Evolutionary conservation across 2,797 vertebrate genomes (phyloP), one percentile per base, ranked within the genome.

Genomic region (Melanotaenia parkinsoni): DNA sequence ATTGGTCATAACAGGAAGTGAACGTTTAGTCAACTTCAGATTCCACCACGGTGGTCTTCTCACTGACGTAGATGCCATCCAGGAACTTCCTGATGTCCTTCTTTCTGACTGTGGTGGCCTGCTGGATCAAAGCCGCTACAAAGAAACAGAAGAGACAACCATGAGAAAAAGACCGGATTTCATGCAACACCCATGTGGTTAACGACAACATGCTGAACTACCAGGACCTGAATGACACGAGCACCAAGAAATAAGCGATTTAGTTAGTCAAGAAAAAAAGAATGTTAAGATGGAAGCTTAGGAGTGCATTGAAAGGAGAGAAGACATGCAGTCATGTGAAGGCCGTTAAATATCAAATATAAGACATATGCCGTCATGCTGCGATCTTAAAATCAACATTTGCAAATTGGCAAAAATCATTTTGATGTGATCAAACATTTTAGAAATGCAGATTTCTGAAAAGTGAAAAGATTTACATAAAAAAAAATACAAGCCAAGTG

Each of bases 91-190:
- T 93, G 94, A 98, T 98, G 95, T 98, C 97, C 91, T 99, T 97
- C 85, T 98, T 98, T 95, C 96, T 96, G 74, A 98, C 97, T 63
- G 96, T 97, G 66, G 97, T 98, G 76, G 96, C 96, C 91, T 97
- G 97, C 86, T 98, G 97, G 91, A 98, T 97, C 88, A 97, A 93
- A 77, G 97, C 96, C 71, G 96, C 98, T 98, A 77, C 59, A 94
- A 93, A n/a, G 7, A 47, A 47, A n/a, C 68, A 0, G 59, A 50
- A 71, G 9, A 58, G 2, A 54, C 20, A 66, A 58, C 50, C 12
- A 22, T 79, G 24, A 83, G 35, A 2, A 24, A n/a, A n/a, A 30
- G 43, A 54, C 14, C 10, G 3, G 10, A n/a, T 26, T 28, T 12
- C 8, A 18, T 14, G 53, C 40, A 43, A 33, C 28, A 57, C 0